These are phyloP conservation scores for Oreotragus oreotragus DNA, from an alignment of 2,113 vertebrate genomes.

Conservation along the genomic window DNA sequence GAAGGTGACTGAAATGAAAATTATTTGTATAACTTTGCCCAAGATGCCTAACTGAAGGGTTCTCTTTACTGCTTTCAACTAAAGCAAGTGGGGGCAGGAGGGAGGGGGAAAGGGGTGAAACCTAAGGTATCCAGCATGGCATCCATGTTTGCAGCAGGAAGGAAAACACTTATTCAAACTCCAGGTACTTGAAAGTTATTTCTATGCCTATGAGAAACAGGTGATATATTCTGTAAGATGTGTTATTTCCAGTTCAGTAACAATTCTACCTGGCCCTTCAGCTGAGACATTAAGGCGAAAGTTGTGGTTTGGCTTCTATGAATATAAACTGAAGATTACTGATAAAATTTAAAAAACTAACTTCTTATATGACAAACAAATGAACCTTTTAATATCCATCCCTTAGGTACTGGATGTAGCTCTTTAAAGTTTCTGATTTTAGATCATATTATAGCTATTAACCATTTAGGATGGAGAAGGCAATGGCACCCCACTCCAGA, in stretches of 20 bases:
- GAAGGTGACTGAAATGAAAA: not conserved
- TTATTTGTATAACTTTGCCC: not conserved
- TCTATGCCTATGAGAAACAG: not conserved
- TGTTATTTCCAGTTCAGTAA: not conserved
- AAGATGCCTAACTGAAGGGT: not conserved
- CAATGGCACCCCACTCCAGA: too few species aligned
- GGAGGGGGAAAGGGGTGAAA: rapidly evolving
- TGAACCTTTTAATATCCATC: not conserved
- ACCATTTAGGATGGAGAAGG: too few species aligned
- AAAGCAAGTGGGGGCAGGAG: not conserved
- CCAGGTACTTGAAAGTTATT: not conserved
- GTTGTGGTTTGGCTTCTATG: not conserved
- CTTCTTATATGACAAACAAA: not conserved
- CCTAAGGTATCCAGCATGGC: not conserved
- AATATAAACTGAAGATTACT: not conserved
- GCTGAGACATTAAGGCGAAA: not conserved
- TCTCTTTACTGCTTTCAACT: not conserved
- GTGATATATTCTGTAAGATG: not conserved
- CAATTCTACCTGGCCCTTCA: not conserved
- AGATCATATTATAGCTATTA: not conserved
- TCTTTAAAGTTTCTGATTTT: not conserved
- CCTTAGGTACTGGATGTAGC: not conserved
- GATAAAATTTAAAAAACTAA: not conserved
- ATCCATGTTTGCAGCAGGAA: not conserved
- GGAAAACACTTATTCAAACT: not conserved